Conservation (phyloP, 1,140 invertebrate species). For the Bemisia tabaci region DNA sequence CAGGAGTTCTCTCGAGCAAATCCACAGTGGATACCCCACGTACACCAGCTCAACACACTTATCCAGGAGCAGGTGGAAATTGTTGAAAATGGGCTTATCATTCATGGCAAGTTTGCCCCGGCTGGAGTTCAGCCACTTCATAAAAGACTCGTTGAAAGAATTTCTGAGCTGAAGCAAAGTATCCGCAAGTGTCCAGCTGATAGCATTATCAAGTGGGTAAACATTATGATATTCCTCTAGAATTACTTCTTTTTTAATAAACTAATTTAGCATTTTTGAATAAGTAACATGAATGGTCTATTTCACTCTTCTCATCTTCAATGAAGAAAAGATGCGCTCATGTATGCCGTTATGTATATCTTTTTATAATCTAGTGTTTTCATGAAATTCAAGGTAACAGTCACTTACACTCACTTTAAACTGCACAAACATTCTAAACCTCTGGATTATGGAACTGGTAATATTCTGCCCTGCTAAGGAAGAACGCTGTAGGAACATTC, state of each 20-base stretch:
- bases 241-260: too few relatives aligned
- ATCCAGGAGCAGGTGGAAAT: conserved; percentile 61
- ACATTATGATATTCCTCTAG: neutral
- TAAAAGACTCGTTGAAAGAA: conserved; percentile 68
- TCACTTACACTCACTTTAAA: too few relatives aligned
- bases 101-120: conserved; percentile 73
- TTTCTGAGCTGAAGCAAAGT: conserved; percentile 55
- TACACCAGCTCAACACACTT: conserved; percentile 54
- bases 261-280: too few relatives aligned
- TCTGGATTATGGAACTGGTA: too few relatives aligned
- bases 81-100: conserved; percentile 58
- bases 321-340: neutral
- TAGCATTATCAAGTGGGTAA: conserved; percentile 8
- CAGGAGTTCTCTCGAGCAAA: conserved; percentile 62
- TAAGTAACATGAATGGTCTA: too few relatives aligned
- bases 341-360: neutral
- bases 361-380: too few relatives aligned
- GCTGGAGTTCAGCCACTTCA: conserved; percentile 73
- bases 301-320: too few relatives aligned
- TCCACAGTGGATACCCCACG: conserved; percentile 56
- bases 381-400: too few relatives aligned
- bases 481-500: too few relatives aligned
- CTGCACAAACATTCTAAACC: too few relatives aligned
- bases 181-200: conserved; percentile 17
- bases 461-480: too few relatives aligned